Percentiles rank a stretch among this genome's conserved stretches.
Conservation (phyloP, 2,888 invertebrate genomes). For the Koerneria pararmatus region DNA sequence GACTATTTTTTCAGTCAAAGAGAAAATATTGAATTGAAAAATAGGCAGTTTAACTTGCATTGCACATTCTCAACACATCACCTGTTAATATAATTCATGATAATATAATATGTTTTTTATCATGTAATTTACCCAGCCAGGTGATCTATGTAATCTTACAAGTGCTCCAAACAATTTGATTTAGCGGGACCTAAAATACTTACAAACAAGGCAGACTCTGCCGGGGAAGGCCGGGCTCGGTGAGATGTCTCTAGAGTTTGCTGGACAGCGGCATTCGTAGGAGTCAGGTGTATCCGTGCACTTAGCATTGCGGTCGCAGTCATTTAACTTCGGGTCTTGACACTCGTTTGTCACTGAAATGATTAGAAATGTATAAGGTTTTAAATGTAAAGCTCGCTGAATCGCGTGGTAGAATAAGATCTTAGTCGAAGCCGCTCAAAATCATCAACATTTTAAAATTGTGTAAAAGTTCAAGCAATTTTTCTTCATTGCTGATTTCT, state of each 20-base stretch:
- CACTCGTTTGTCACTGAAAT: conserved; percentile 56
- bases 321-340: conserved; percentile 48
- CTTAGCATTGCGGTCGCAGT: conserved; percentile 55
- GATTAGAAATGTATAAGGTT: not conserved
- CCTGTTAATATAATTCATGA: not conserved
- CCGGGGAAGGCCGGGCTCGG: conserved; percentile 59
- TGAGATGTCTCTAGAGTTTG: conserved; percentile 56
- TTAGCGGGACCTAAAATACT: conserved; percentile 16
- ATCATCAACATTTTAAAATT: no score
- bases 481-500: no score
- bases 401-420: no score
- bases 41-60: no score
- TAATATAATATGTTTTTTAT: not conserved
- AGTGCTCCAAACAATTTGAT: conserved; percentile 8
- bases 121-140: not conserved
- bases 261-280: conserved; percentile 57
- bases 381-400: no score
- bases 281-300: conserved; percentile 57
- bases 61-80: not conserved
- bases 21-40: no score
- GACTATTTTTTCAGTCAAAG: no score
- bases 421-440: no score
- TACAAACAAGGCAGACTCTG: conserved; percentile 56
- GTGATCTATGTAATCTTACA: not conserved
- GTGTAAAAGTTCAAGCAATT: no score